Evolutionary conservation across 2,797 vertebrate species (phyloP).

Genomic region (Podargus strigoides): DNA sequence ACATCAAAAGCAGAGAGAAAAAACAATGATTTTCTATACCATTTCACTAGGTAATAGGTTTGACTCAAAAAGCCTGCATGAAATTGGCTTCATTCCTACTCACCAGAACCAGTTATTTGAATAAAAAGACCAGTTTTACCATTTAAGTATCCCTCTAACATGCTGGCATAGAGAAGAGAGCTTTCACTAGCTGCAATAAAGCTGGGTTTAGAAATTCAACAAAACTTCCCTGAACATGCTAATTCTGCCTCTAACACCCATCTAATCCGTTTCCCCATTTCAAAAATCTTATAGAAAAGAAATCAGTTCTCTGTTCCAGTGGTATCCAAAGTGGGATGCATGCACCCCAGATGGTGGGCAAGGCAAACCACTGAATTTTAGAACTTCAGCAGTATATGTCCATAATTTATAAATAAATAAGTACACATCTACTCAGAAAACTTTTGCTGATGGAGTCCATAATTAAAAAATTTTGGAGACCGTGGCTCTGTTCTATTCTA

Average conservation of each 20-base stretch:
- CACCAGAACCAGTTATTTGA: background rate
- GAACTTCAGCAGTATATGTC: background rate
- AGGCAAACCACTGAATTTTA: background rate
- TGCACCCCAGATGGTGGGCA: rapidly evolving
- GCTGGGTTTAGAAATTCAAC: background rate
- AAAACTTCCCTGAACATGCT: background rate
- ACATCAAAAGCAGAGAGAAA: background rate
- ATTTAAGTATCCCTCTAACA: background rate
- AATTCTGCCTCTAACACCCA: background rate
- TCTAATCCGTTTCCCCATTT: background rate
- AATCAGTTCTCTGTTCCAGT: background rate
- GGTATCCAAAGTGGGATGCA: background rate
- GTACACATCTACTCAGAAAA: rapidly evolving
- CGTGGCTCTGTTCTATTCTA: background rate
- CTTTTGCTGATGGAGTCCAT: background rate
- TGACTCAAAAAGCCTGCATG: background rate
- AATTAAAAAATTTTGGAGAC: background rate
- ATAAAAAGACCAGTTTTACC: background rate
- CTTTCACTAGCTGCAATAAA: background rate
- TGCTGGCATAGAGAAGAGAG: background rate
- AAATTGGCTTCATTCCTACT: background rate
- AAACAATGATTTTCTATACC: background rate
- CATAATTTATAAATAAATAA: background rate
- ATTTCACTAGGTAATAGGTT: constrained; percentile 5
- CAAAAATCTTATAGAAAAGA: background rate